These are phyloP conservation scores for Chrysocyon brachyurus DNA, from an alignment of 2,797 vertebrate species.

Conservation along the genomic window DNA sequence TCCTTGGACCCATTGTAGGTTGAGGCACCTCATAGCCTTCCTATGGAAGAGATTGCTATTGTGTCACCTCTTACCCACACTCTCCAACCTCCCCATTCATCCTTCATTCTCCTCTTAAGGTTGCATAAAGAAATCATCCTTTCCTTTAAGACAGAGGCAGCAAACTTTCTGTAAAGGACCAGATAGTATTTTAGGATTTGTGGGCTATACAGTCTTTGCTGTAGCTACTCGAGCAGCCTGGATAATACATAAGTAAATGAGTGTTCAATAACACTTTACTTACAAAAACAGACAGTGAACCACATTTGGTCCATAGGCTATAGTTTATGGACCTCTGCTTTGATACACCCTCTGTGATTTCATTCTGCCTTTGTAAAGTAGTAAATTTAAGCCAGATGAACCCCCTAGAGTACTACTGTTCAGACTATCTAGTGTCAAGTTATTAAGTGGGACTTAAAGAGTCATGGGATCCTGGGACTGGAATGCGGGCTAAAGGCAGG, in stretches of 20 bases:
- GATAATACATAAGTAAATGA: background rate
- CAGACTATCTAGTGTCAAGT: background rate
- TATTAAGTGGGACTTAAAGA: background rate
- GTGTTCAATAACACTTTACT: background rate
- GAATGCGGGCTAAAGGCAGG: background rate
- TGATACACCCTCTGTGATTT: background rate
- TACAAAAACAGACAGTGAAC: background rate
- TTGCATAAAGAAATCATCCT: background rate
- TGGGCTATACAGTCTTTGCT: background rate
- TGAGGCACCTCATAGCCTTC: background rate
- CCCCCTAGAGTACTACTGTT: background rate
- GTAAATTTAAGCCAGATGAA: background rate
- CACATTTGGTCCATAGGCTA: background rate
- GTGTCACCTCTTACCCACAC: background rate
- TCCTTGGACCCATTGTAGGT: background rate
- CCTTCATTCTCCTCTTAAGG: background rate
- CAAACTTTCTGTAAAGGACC: background rate
- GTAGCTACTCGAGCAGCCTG: background rate
- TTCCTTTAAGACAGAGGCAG: background rate
- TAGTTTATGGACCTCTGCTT: background rate
- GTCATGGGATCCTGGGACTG: background rate
- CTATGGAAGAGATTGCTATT: background rate
- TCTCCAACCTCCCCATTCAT: background rate
- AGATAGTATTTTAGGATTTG: constrained; percentile 23
- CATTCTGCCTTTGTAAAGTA: background rate